These are phyloP conservation scores for Halcyon leucocephala DNA, from an alignment of 2,797 vertebrate species.

Conservation along the genomic window DNA sequence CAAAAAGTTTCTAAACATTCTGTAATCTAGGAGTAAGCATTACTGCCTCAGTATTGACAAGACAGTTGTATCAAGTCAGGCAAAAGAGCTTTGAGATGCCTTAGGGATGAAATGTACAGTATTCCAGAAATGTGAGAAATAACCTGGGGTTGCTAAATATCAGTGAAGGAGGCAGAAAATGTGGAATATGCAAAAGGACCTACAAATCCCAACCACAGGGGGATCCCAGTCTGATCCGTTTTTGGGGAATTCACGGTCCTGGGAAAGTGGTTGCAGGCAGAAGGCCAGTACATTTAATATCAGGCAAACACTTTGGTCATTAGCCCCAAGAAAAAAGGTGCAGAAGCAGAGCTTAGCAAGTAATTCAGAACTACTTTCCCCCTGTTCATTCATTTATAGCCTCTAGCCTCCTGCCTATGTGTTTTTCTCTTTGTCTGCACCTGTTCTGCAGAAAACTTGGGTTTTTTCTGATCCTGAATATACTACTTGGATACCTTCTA, in stretches of 20 bases:
- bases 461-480: background rate
- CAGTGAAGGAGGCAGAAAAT: background rate
- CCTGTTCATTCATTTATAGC: background rate
- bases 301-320: background rate
- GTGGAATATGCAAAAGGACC: background rate
- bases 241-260: background rate
- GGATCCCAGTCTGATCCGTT: background rate
- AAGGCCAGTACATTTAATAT: background rate
- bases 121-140: background rate
- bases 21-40: background rate
- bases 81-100: background rate
- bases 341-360: background rate
- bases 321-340: background rate
- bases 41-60: background rate
- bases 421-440: background rate
- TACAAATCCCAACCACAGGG: background rate
- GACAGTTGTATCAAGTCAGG: background rate
- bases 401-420: background rate
- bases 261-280: background rate
- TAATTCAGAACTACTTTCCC: background rate
- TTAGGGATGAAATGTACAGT: background rate
- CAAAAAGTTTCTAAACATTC: background rate
- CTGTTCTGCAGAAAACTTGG: background rate
- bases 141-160: background rate
- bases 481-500: background rate